Conservation (phyloP, 2,888 invertebrate genomes). For the Steinernema carpocapsae region DNA sequence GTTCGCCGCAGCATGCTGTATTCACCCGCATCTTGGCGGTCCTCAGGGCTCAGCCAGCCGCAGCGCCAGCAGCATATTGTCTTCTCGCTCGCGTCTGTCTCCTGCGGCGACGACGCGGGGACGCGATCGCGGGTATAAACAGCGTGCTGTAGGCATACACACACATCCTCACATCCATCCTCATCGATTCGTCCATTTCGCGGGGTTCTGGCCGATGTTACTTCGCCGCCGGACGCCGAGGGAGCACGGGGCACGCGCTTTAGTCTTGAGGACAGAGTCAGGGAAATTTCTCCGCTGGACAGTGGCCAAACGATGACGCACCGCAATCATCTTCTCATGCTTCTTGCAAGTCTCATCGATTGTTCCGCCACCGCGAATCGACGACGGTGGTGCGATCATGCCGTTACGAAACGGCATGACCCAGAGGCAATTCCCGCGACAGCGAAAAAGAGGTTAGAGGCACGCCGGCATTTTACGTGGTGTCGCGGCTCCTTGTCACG, state of each 20-base stretch:
- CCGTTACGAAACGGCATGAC: slow-evolving; percentile 11
- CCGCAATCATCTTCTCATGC: background rate
- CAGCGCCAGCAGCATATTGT: no score
- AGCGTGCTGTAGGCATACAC: background rate
- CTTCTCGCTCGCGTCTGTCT: no score
- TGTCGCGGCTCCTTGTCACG: no score
- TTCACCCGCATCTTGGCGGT: no score
- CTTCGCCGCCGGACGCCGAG: background rate
- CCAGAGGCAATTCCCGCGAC: no score
- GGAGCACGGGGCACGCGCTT: slow-evolving; percentile 2
- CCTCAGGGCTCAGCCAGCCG: no score
- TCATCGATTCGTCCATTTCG: slow-evolving; percentile 17
- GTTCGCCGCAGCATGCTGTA: no score
- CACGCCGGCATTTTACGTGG: no score
- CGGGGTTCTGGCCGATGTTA: background rate
- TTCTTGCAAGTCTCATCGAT: slow-evolving; percentile 6
- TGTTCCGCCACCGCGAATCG: background rate
- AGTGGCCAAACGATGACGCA: slow-evolving; percentile 11
- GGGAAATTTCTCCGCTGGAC: background rate
- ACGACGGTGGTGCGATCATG: slow-evolving; percentile 21
- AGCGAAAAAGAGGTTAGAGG: no score
- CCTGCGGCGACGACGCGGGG: no score
- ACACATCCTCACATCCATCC: background rate
- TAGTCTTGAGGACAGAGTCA: slow-evolving; percentile 17
- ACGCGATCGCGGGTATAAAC: no score